A percentile compares a stretch with the other conserved stretches of the same genome.
These are phyloP conservation scores for Trichopoda pennipes DNA, from an alignment of 2,888 invertebrate species.

Conservation along the genomic window DNA sequence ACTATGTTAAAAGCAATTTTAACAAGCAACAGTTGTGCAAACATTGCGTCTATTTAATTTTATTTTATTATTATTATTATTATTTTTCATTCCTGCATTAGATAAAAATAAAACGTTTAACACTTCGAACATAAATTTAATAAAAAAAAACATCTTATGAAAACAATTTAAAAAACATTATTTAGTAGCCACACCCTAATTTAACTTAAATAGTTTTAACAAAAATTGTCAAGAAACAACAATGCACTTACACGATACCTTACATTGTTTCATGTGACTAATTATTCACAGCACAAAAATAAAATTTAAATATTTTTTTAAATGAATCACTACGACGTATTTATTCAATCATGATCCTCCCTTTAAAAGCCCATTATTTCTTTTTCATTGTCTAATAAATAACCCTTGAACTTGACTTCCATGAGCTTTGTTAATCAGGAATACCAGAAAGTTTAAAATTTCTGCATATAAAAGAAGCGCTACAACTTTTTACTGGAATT, in stretches of 20 bases:
- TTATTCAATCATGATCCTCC: too few relatives aligned
- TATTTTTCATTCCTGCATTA: slow-evolving; percentile 8
- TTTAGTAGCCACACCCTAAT: slow-evolving; percentile 59
- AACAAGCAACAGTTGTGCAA: slow-evolving; percentile 64
- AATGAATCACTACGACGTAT: too few relatives aligned
- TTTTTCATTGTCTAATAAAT: too few relatives aligned
- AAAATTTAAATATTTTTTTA: too few relatives aligned
- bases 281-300: too few relatives aligned
- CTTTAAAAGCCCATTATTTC: too few relatives aligned
- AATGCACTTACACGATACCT: slow-evolving; percentile 14
- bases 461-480: too few relatives aligned
- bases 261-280: too few relatives aligned
- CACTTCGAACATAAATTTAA: slow-evolving; percentile 40
- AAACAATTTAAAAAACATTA: slow-evolving; percentile 32
- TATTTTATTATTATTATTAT: background rate
- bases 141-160: slow-evolving; percentile 5
- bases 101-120: slow-evolving; percentile 52
- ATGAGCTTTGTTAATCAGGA: too few relatives aligned
- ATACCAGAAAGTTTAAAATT: too few relatives aligned
- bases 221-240: slow-evolving; percentile 17
- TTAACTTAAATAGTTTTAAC: slow-evolving; percentile 31
- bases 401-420: too few relatives aligned
- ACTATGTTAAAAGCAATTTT: slow-evolving; percentile 34
- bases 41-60: slow-evolving; percentile 22
- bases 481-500: too few relatives aligned